Evolutionary conservation across 1,140 invertebrate species (phyloP).

Genomic region (Charaxes varanes): DNA sequence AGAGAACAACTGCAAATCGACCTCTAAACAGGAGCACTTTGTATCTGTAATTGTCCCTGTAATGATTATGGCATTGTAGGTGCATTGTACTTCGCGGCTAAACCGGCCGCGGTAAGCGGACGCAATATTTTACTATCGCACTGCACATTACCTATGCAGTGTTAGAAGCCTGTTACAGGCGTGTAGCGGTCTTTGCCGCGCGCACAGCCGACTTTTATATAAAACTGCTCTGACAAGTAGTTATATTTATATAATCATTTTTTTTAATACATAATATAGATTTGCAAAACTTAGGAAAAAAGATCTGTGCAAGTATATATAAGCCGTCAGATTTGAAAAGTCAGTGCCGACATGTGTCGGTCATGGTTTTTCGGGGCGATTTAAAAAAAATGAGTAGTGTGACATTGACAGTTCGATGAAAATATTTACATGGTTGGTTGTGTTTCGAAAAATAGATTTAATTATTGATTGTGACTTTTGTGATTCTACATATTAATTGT

Average conservation of each 20-base stretch:
- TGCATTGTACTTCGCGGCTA: constrained; percentile 34
- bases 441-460: constrained; percentile 1
- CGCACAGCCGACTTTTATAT: constrained; percentile 14
- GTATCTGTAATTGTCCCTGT: constrained; percentile 49
- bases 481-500: background rate
- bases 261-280: background rate
- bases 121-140: constrained; percentile 52
- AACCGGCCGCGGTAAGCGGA: constrained; percentile 49
- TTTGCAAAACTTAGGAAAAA: background rate
- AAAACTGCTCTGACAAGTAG: constrained; percentile 2
- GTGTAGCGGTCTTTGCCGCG: constrained; percentile 41
- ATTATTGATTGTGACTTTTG: constrained; percentile 4
- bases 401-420: constrained; percentile 58
- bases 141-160: constrained; percentile 51
- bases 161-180: constrained; percentile 55
- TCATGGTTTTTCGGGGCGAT: constrained; percentile 7
- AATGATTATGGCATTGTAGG: constrained; percentile 65
- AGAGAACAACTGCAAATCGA: constrained; percentile 17
- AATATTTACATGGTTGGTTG: constrained; percentile 43
- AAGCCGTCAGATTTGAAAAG: constrained; percentile 13
- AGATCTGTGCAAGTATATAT: constrained; percentile 7
- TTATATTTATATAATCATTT: background rate
- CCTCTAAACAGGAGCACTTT: constrained; percentile 50
- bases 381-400: constrained; percentile 17
- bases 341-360: constrained; percentile 1